These are phyloP conservation scores for Oscarella lobularis DNA, from an alignment of 37 sponge, comb jelly and placozoan species.

Conservation along the genomic window DNA sequence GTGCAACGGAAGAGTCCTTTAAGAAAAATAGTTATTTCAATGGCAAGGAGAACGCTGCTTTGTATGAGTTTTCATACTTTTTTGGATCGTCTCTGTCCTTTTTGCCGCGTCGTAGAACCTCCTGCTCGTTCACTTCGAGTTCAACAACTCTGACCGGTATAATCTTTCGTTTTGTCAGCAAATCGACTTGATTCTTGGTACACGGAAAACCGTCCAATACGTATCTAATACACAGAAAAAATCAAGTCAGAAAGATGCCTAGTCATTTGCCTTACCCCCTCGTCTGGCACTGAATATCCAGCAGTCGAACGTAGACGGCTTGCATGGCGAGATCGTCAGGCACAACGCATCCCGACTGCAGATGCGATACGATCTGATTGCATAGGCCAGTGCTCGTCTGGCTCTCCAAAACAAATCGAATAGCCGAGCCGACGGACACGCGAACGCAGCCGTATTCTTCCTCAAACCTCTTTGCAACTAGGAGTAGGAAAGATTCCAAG, in stretches of 20 bases:
- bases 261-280: constrained; percentile 55
- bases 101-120: constrained; percentile 46
- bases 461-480: constrained; percentile 63
- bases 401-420: constrained; percentile 46
- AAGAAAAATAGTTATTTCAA: background rate
- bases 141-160: constrained; percentile 72
- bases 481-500: constrained; percentile 2
- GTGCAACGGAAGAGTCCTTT: constrained; percentile 61
- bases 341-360: constrained; percentile 55
- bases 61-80: constrained; percentile 13
- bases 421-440: constrained; percentile 71
- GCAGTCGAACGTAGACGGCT: constrained; percentile 63
- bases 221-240: constrained; percentile 26
- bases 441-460: constrained; percentile 62
- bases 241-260: background rate
- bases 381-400: constrained; percentile 61
- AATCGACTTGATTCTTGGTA: constrained; percentile 68
- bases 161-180: constrained; percentile 52
- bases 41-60: background rate
- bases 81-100: constrained; percentile 19
- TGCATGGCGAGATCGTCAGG: constrained; percentile 79
- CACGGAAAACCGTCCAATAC: constrained; percentile 95
- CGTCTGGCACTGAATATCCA: constrained; percentile 67
- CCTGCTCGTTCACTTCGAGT: constrained; percentile 40
- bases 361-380: constrained; percentile 38